Evolutionary conservation across 2,797 vertebrate species (phyloP), one percentile per base, ranked within the genome.

Genomic region (Chaunax sp.): DNA sequence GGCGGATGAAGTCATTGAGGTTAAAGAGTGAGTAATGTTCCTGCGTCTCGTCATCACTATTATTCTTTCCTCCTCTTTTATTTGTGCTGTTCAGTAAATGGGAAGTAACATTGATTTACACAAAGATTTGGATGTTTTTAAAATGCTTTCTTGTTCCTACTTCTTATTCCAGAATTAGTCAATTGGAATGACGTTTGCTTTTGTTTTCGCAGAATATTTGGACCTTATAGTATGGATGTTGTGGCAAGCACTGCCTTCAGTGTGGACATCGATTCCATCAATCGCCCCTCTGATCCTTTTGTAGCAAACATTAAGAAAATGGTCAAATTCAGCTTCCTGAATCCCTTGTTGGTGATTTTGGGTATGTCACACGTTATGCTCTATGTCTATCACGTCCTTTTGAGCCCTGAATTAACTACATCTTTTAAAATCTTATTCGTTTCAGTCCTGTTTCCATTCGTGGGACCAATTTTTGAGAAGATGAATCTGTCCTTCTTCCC

Each of bases 181-280:
- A 45, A 0, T 28, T 54, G 0, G 38, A 47, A 25, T 41, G 2
- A 4, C 12, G 16, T 38, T 64, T 69, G 75, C 50, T 40, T 38
- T 57, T 57, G 73, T 55, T 45, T 45, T 58, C 57, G 23, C 69
- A 93, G 94, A 13, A 16, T 94, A 11, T 92, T 95, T 66, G 93
- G 94, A 16, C 88, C 93, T 19, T 96, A 93, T 85, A 94, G 94
- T 58, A 92, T 94, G 94, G 95, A 96, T 68, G 87, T 94, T 62
- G 89, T 94, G 35, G 65, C 94, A 75, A 94, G 95, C 84, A 91
- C 84, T 14, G 88, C 94, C 1, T 95, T 95, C 82, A 93, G 92
- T 11, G 89, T 95, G 46, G 90, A 95, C 66, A 58, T 94, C 5
- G 90, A 95, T 69, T 95, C 93, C 6, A 90, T 95, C 72, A 89